A percentile compares a stretch with the other conserved stretches of the same genome.
phyloP scores from a whole-genome alignment of 2,888 invertebrate genomes.

The Caenorhabditis sp. region DNA sequence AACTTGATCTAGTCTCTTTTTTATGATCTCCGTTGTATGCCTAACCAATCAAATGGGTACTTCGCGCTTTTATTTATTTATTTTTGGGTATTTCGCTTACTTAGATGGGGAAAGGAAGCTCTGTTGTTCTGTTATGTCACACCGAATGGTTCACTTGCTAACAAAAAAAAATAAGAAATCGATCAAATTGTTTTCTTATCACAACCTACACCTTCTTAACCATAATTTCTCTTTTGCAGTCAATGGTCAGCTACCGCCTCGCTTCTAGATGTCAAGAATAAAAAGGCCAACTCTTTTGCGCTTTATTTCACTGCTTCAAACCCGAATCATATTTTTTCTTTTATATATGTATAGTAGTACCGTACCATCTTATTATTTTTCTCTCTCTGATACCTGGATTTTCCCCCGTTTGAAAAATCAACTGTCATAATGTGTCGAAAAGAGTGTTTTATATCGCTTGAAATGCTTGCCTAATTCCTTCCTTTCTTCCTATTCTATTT shows the following conservation, averaged over 20 bases:
- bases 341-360: conserved; percentile 1
- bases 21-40: conserved; percentile 1
- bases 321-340: neutral
- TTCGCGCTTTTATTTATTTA: neutral
- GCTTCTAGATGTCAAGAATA: conserved; percentile 46
- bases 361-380: conserved; percentile 2
- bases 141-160: neutral
- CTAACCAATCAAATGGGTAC: neutral
- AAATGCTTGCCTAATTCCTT: neutral
- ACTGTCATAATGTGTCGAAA: neutral
- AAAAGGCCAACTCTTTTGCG: conserved; percentile 16
- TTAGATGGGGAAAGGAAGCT: too few relatives aligned
- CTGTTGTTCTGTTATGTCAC: neutral
- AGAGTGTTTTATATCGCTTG: neutral
- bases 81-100: too few relatives aligned
- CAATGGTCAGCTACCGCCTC: conserved; percentile 65
- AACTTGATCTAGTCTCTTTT: neutral
- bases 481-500: neutral
- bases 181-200: too few relatives aligned
- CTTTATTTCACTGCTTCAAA: conserved; percentile 9
- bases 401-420: neutral
- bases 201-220: neutral
- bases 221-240: conserved; percentile 50
- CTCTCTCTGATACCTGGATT: conserved; percentile 9
- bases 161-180: neutral